These are phyloP conservation scores for Sandelia bainsii DNA, from an alignment of 2,797 vertebrate species.

Conservation along the genomic window DNA sequence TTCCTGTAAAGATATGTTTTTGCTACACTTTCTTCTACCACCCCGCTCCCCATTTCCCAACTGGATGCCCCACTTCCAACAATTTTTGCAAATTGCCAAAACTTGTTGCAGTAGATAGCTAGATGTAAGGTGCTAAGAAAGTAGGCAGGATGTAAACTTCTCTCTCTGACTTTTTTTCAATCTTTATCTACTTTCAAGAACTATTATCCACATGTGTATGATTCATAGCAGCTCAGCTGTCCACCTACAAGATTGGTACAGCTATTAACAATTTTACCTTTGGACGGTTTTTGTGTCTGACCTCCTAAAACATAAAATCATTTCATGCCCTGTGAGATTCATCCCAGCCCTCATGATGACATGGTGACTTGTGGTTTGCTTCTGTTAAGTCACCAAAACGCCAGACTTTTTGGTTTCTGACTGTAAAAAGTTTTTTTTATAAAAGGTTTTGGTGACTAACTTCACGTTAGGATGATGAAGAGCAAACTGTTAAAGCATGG, in stretches of 20 bases:
- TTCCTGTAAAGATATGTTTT: conserved; percentile 14
- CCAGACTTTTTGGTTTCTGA: neutral
- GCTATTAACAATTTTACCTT: too few species aligned
- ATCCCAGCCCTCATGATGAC: too few species aligned
- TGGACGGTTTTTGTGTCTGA: too few species aligned
- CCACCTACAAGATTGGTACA: too few species aligned
- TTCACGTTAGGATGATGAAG: neutral
- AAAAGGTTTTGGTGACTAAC: neutral
- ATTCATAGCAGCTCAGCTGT: too few species aligned
- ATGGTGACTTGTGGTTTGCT: neutral
- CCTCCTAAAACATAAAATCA: too few species aligned
- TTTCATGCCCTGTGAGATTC: too few species aligned
- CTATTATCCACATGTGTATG: too few species aligned
- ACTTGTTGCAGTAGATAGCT: neutral
- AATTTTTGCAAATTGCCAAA: neutral
- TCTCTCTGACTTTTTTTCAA: too few species aligned
- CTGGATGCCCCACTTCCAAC: too few species aligned
- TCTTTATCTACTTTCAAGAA: too few species aligned
- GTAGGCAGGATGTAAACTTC: neutral
- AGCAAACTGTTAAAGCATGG: neutral
- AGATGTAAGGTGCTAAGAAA: neutral
- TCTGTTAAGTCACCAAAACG: neutral
- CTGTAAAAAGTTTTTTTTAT: neutral
- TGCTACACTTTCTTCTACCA: neutral
- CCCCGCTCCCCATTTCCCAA: neutral